phyloP scores from a whole-genome alignment of 2,888 invertebrate species.

The Lasioglossum vierecki region DNA sequence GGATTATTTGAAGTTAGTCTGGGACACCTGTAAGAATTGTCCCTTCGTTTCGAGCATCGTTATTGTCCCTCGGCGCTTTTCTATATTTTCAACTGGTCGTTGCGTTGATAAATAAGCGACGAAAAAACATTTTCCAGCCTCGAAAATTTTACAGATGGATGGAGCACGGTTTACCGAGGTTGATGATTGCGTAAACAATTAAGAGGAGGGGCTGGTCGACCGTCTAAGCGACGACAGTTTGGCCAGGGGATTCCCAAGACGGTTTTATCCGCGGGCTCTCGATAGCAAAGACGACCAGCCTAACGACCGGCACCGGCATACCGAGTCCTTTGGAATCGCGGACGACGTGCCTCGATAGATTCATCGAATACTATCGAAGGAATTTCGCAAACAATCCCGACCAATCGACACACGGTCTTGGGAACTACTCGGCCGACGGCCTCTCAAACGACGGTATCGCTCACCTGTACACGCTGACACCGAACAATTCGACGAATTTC shows the following conservation, averaged over 20 bases:
- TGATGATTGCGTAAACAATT: constrained; percentile 68
- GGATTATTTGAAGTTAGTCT: not conserved
- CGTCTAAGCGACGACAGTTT: constrained; percentile 62
- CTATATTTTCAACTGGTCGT: not conserved
- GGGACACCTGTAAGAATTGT: not conserved
- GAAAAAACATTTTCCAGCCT: not conserved
- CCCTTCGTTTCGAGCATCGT: not conserved
- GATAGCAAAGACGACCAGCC: constrained; percentile 75
- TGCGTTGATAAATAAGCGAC: not conserved
- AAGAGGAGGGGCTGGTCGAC: constrained; percentile 35
- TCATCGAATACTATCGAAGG: constrained; percentile 84
- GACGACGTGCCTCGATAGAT: constrained; percentile 83
- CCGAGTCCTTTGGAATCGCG: constrained; percentile 73
- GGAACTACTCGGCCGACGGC: constrained; percentile 77
- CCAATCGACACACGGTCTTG: constrained; percentile 82
- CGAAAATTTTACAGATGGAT: not conserved
- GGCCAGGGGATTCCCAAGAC: constrained; percentile 68
- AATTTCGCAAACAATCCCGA: constrained; percentile 82
- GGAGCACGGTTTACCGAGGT: not conserved
- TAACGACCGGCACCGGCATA: constrained; percentile 79
- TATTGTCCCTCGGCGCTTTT: not conserved
- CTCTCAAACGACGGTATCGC: constrained; percentile 77
- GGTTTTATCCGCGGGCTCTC: constrained; percentile 72
- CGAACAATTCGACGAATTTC: constrained; percentile 56
- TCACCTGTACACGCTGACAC: constrained; percentile 56